Base-by-base conservation (phyloP, 2,113 vertebrate genomes). In the Phalacrocorax carbo region DNA sequence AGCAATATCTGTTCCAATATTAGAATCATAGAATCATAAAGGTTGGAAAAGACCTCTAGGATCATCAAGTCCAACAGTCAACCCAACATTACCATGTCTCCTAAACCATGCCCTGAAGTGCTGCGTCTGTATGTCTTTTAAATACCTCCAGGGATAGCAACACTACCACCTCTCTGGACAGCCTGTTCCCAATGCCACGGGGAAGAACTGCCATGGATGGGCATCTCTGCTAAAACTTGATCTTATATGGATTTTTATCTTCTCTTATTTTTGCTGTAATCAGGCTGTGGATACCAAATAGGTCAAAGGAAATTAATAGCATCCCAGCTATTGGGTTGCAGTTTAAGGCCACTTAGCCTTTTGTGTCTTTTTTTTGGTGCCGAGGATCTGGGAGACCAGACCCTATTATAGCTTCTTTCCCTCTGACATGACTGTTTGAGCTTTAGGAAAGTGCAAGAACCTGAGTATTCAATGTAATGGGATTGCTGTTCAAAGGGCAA, bases 401-500 rank as follows among this genome's bases (percentile, higher is more conserved):
- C 76, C 30, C 44, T 64, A 1, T n/a, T 55, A 60, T 73, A 51
- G 9, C 21, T 91, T 58, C 38, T 51, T 51, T 91, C 20, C 25
- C 9, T 72, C 38, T 82, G 61, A 72, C 20, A 2, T 18, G 32
- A 64, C 32, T 55, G 11, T 40, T 84, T 49, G 29, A 60, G 75
- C 55, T 81, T 71, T 3, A 60, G 48, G 25, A 17, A 71, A 62
- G 12, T 38, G 20, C 38, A 68, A 72, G 73, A 64, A 26, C n/a
- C 34, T 36, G 51, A 30, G 36, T 38, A 7, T 71, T 83, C 11
- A 40, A 2, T 38, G 40, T 40, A 38, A 26, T 8, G 58, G 30
- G 55, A 42, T 30, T 69, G 62, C 15, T 0, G 0, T 70, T 83
- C 14, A 36, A 46, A 70, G 34, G 27, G 18, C 34, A 61, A 10